Conservation (phyloP, 2,113 vertebrate species). For the Indicator maculatus region DNA sequence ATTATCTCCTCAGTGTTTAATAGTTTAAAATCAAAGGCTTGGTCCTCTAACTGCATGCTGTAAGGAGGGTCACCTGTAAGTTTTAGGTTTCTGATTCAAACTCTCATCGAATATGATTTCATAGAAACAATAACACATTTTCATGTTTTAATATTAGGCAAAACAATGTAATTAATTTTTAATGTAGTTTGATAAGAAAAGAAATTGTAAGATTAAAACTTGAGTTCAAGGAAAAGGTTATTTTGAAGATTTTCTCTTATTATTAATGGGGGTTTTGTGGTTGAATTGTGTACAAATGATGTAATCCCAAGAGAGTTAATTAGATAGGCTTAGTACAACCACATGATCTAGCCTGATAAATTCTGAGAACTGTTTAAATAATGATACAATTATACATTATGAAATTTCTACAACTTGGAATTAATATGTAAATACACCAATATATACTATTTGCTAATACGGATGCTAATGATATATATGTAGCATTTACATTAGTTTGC, state of each 20-base stretch:
- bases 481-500: not conserved
- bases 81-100: not conserved
- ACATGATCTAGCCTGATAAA: not conserved
- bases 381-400: not conserved
- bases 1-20: not conserved
- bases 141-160: not conserved
- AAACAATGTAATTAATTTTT: not conserved
- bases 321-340: slow-evolving; percentile 2
- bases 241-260: slow-evolving; percentile 10
- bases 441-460: not conserved
- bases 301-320: slow-evolving; percentile 41
- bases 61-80: not conserved
- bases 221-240: slow-evolving; percentile 14
- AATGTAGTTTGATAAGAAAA: not conserved
- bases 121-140: not conserved
- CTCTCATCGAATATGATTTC: not conserved
- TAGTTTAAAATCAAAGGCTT: not conserved
- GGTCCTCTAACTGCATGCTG: not conserved
- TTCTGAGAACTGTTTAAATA: not conserved
- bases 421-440: not conserved
- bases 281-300: slow-evolving; percentile 31
- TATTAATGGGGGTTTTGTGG: not conserved
- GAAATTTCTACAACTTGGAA: not conserved
- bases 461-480: not conserved
- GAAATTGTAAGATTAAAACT: not conserved